Evolutionary conservation across 1,140 invertebrate genomes (phyloP).

Genomic region (Papilio xuthus): DNA sequence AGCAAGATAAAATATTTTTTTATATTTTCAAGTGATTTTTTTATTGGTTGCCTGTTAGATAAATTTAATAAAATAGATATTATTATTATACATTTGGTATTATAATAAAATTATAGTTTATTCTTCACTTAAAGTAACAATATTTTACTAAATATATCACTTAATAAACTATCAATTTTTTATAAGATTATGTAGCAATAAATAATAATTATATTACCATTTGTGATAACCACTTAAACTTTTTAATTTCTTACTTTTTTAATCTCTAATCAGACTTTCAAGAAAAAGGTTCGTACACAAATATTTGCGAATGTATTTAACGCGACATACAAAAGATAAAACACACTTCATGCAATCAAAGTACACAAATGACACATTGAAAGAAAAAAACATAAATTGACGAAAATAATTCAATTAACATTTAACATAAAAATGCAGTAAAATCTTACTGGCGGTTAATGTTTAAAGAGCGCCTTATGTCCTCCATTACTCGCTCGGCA

Average conservation of each 20-base stretch:
- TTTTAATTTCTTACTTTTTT: background rate
- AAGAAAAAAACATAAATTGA: slow-evolving; percentile 13
- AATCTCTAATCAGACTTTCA: background rate
- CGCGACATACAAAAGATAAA: slow-evolving; percentile 2
- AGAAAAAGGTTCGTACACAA: background rate
- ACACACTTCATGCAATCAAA: background rate
- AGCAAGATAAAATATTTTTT: no score
- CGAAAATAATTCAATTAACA: slow-evolving; percentile 35
- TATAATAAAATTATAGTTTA: no score
- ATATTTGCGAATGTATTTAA: slow-evolving; percentile 15
- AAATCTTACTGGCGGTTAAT: slow-evolving; percentile 8
- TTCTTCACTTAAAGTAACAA: no score
- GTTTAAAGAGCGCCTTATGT: slow-evolving; percentile 34
- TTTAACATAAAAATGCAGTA: slow-evolving; percentile 21
- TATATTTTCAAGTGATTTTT: no score
- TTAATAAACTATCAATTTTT: no score
- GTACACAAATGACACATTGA: slow-evolving; percentile 14
- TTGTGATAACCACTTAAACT: background rate
- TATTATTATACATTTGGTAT: no score
- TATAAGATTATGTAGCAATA: no score
- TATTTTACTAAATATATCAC: no score
- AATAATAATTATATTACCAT: no score
- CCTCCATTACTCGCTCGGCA: slow-evolving; percentile 28
- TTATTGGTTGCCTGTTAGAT: no score
- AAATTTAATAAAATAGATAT: no score